Evolutionary conservation across 92 coral and sea anemone genomes (phyloP).

Genomic region (Muricea muricata): DNA sequence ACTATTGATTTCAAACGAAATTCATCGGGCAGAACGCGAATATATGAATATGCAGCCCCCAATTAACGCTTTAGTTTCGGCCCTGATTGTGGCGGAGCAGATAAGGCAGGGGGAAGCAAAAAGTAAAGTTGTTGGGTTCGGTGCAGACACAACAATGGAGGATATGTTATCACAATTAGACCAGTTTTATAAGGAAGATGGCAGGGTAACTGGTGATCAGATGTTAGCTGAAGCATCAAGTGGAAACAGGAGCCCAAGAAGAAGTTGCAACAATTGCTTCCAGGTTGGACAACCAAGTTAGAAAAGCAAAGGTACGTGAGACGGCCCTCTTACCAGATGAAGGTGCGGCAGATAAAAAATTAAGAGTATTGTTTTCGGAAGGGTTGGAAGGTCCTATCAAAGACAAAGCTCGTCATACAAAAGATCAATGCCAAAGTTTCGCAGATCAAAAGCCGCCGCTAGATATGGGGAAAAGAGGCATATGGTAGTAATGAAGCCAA

Average conservation of each 20-base stretch:
- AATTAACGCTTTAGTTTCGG: no score
- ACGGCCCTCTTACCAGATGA: constrained; percentile 63
- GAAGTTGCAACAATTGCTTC: constrained; percentile 6
- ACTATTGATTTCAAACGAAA: no score
- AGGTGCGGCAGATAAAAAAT: constrained; percentile 47
- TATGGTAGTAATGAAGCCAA: no score
- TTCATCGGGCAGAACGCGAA: no score
- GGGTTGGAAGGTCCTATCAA: constrained; percentile 49
- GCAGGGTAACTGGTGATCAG: constrained; percentile 38
- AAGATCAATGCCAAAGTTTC: constrained; percentile 56
- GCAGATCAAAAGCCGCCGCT: constrained; percentile 49
- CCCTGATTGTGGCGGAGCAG: no score
- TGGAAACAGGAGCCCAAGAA: neutral
- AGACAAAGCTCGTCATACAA: constrained; percentile 64
- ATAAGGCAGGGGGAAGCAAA: no score
- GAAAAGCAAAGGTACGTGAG: constrained; percentile 43
- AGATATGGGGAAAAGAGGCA: neutral
- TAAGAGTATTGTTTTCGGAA: constrained; percentile 66
- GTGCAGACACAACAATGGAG: no score
- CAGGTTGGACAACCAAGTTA: constrained; percentile 52
- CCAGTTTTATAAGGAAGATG: no score
- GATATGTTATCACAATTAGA: no score
- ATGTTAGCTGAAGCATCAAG: constrained; percentile 16
- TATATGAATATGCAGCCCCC: no score
- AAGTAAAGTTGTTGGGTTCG: no score